Evolutionary conservation across 64 coral and sea anemone genomes (phyloP).

Genomic region (Stichodactyla mertensii): DNA sequence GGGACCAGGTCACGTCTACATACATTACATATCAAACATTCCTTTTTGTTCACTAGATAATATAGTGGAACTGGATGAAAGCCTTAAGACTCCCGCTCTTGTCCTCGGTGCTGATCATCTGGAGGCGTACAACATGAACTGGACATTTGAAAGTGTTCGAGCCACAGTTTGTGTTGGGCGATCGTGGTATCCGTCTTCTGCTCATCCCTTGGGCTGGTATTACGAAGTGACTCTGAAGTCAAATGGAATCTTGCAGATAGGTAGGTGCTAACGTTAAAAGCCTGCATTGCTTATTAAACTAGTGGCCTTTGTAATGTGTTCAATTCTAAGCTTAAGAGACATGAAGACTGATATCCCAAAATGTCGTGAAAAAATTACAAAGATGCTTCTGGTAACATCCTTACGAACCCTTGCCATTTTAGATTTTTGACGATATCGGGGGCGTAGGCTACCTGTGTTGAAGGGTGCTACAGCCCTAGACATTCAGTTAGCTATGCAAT

Average conservation of each 20-base stretch:
- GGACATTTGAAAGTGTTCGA: conserved; percentile 97
- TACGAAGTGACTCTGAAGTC: conserved; percentile 90
- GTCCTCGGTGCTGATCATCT: conserved; percentile 71
- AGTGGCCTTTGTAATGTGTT: no score
- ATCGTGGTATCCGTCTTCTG: conserved; percentile 27
- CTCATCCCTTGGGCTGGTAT: conserved; percentile 84
- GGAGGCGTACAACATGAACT: conserved; percentile 80
- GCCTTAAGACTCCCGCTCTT: conserved; percentile 66
- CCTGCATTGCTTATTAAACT: no score
- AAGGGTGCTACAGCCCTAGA: no score
- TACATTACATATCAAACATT: background rate
- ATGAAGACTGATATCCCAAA: no score
- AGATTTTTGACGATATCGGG: no score
- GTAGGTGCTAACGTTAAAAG: conserved; percentile 1
- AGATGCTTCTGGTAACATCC: no score
- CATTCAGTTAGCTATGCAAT: no score
- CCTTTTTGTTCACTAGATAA: conserved; percentile 22
- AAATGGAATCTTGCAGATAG: conserved; percentile 85
- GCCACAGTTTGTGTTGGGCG: conserved; percentile 79
- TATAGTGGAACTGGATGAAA: conserved; percentile 63
- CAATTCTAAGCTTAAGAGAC: no score
- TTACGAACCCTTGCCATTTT: no score
- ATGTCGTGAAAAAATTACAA: no score
- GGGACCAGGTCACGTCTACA: background rate
- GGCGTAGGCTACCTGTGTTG: no score